Conservation (phyloP, 2,113 vertebrate species). For the Hippocampus mohnikei region DNA sequence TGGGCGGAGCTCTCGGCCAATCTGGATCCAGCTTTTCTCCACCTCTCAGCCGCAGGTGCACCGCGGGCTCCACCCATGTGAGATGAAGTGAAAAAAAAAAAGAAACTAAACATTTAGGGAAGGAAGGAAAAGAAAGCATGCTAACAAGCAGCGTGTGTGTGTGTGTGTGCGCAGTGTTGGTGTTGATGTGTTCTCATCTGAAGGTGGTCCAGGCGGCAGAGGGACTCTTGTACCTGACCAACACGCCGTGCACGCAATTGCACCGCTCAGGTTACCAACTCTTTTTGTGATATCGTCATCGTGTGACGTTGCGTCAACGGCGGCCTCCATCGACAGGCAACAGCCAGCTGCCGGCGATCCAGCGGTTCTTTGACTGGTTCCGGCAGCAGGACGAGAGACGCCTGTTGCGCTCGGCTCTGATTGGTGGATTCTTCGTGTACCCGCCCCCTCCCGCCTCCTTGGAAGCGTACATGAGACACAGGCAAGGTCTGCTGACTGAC, state of each 20-base stretch:
- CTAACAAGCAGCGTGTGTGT: neutral
- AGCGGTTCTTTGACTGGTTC: slow-evolving; percentile 66
- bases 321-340: slow-evolving; percentile 35
- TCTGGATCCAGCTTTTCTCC: slow-evolving; percentile 73
- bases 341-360: slow-evolving; percentile 50
- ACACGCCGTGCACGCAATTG: slow-evolving; percentile 52
- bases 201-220: slow-evolving; percentile 39
- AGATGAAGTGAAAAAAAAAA: slow-evolving; percentile 1
- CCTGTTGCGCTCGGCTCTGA: slow-evolving; percentile 58
- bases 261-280: slow-evolving; percentile 58
- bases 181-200: slow-evolving; percentile 64
- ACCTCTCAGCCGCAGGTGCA: slow-evolving; percentile 74
- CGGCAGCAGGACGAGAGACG: slow-evolving; percentile 53
- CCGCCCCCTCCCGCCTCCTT: slow-evolving; percentile 67
- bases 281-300: neutral
- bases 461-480: slow-evolving; percentile 61
- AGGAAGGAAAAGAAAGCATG: neutral
- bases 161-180: slow-evolving; percentile 46
- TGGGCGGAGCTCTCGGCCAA: slow-evolving; percentile 53
- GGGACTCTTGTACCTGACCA: slow-evolving; percentile 58
- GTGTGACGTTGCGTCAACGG: neutral
- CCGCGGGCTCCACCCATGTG: slow-evolving; percentile 63
- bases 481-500: slow-evolving; percentile 42
- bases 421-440: slow-evolving; percentile 69
- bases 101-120: neutral